Evolutionary conservation across 2,888 invertebrate species (phyloP).

Genomic region (Lagria hirta): DNA sequence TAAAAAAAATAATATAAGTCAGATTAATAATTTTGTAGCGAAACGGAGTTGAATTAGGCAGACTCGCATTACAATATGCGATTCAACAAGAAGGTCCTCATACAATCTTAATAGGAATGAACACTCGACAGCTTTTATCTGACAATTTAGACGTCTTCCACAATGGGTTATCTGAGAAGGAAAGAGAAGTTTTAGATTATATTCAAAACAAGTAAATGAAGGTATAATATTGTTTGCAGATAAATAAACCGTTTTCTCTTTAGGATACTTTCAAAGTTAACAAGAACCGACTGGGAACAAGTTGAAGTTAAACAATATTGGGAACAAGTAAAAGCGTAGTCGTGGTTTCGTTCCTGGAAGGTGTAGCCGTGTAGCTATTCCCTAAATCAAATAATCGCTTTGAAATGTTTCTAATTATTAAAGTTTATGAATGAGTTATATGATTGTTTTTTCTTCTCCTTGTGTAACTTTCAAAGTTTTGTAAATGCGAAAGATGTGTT

Average conservation of each 20-base stretch:
- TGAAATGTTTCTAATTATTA: too few species aligned
- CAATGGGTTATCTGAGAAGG: conserved; percentile 66
- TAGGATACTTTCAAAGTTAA: conserved; percentile 56
- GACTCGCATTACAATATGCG: conserved; percentile 69
- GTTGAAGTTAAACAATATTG: conserved; percentile 56
- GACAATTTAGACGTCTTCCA: conserved; percentile 66
- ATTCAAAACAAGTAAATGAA: conserved; percentile 40
- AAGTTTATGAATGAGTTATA: too few species aligned
- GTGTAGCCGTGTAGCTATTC: too few species aligned
- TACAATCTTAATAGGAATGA: conserved; percentile 78
- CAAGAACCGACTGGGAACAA: conserved; percentile 65
- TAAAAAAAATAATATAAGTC: too few species aligned
- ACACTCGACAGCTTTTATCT: conserved; percentile 62
- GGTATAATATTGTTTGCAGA: conserved; percentile 2
- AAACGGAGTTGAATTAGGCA: conserved; percentile 67
- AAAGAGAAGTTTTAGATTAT: conserved; percentile 60
- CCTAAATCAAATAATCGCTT: too few species aligned
- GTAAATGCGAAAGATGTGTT: too few species aligned
- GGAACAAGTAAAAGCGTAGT: conserved; percentile 23
- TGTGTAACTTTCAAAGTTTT: too few species aligned
- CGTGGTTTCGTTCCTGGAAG: not conserved
- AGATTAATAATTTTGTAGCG: conserved; percentile 50
- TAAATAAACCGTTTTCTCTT: conserved; percentile 20
- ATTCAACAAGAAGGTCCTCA: conserved; percentile 63
- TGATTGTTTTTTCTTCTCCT: too few species aligned